These are phyloP conservation scores for Pelvicachromis taeniatus DNA, from an alignment of 2,113 vertebrate species.

Conservation along the genomic window DNA sequence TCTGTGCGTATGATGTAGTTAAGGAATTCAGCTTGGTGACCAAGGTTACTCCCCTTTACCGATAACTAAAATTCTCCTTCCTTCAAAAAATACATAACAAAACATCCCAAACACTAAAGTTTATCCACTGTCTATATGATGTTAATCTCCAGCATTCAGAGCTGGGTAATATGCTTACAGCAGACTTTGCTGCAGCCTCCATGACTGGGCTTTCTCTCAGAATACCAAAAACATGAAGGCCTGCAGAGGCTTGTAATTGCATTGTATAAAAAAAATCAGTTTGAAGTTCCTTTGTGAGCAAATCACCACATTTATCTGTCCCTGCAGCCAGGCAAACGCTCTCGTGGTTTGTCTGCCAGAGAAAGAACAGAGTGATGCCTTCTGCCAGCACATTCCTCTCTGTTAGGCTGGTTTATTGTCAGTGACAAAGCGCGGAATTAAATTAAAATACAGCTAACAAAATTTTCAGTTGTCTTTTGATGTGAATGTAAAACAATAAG, in stretches of 20 bases:
- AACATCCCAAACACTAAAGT: neutral
- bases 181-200: neutral
- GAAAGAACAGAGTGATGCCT: conserved; percentile 8
- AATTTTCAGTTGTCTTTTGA: neutral
- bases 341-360: neutral
- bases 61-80: neutral
- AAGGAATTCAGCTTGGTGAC: neutral
- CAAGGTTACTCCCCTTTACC: neutral
- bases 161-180: neutral
- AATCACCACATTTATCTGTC: neutral
- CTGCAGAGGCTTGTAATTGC: neutral
- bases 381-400: neutral
- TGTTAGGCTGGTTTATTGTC: neutral
- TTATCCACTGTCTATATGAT: neutral
- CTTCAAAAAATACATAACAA: neutral
- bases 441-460: neutral
- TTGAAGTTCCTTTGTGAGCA: neutral
- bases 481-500: neutral
- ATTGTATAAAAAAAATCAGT: neutral
- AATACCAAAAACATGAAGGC: neutral
- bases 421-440: neutral
- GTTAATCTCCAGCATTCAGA: neutral
- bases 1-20: neutral
- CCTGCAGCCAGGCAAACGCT: neutral
- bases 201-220: neutral